Conservation (phyloP, 2,797 vertebrate species). For the Salmo trutta region DNA sequence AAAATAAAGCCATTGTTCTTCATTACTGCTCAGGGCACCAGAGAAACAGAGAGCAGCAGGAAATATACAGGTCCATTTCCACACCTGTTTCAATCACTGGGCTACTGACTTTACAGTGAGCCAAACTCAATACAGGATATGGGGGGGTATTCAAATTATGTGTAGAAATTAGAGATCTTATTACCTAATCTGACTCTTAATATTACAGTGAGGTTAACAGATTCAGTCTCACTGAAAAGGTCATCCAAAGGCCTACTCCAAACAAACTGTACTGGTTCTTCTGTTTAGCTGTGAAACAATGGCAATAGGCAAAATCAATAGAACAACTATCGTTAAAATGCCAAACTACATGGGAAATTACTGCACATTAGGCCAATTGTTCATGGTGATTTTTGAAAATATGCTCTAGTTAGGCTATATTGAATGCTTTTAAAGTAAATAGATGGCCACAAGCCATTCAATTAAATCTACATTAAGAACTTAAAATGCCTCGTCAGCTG, state of each 20-base stretch:
- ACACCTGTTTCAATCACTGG: constrained; percentile 65
- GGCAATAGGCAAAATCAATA: not conserved
- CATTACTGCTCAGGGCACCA: constrained; percentile 52
- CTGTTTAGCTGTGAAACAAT: not conserved
- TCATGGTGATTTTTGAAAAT: not conserved
- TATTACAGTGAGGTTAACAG: not conserved
- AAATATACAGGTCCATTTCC: constrained; percentile 51
- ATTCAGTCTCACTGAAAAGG: not conserved
- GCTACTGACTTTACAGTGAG: constrained; percentile 44
- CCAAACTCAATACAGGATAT: constrained; percentile 22
- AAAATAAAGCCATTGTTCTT: constrained; percentile 72
- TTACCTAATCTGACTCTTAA: not conserved
- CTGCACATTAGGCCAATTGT: not conserved
- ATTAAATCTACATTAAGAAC: no score
- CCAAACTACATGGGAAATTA: not conserved
- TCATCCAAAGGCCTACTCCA: not conserved
- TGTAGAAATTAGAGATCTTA: not conserved
- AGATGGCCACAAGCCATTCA: no score
- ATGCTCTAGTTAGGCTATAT: no score
- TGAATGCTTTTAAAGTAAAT: no score
- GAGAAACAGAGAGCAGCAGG: constrained; percentile 37
- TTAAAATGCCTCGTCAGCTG: no score
- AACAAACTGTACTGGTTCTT: not conserved
- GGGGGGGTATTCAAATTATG: not conserved
- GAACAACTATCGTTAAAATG: not conserved